Conservation (phyloP, 2,113 vertebrate genomes). For the Poecilia latipinna region DNA sequence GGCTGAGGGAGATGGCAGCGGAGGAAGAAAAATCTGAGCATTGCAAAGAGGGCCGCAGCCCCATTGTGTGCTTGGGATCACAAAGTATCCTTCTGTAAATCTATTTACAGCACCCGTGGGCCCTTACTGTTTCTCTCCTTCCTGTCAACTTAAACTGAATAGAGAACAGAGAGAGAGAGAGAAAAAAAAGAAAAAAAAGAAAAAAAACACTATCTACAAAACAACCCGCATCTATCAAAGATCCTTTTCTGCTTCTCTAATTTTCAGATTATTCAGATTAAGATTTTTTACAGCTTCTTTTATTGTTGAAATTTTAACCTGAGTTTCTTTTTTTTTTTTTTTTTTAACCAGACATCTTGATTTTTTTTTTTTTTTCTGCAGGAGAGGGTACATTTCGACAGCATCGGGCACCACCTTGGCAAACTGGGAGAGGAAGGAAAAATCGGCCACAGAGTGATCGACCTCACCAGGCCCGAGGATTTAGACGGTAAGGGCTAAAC, state of each 20-base stretch:
- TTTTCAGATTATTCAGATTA: conserved; percentile 51
- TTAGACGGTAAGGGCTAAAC: conserved; percentile 89
- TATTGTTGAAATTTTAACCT: conserved; percentile 29
- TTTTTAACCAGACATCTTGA: conserved; percentile 35
- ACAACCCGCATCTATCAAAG: conserved; percentile 64
- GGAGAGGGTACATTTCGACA: conserved; percentile 96
- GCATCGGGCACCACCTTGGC: conserved; percentile 89
- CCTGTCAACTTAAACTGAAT: conserved; percentile 69
- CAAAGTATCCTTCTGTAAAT: conserved; percentile 78
- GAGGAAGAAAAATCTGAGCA: conserved; percentile 73
- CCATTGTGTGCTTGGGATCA: conserved; percentile 77
- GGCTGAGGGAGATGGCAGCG: conserved; percentile 71
- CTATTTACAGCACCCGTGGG: conserved; percentile 75
- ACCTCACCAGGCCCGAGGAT: conserved; percentile 97
- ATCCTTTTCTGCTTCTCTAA: conserved; percentile 48
- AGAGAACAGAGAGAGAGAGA: conserved; percentile 46
- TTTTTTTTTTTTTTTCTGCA: conserved; percentile 64
- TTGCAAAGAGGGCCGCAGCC: conserved; percentile 72
- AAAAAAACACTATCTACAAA: conserved; percentile 60
- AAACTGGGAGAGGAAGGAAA: conserved; percentile 95
- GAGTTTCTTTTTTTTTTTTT: conserved; percentile 47
- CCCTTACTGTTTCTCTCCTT: conserved; percentile 72
- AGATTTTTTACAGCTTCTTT: conserved; percentile 38
- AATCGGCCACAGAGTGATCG: conserved; percentile 95
- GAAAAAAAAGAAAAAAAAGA: conserved; percentile 36